These are phyloP conservation scores for Spinus olivaceus DNA, from an alignment of 2,797 vertebrate genomes.

Conservation along the genomic window DNA sequence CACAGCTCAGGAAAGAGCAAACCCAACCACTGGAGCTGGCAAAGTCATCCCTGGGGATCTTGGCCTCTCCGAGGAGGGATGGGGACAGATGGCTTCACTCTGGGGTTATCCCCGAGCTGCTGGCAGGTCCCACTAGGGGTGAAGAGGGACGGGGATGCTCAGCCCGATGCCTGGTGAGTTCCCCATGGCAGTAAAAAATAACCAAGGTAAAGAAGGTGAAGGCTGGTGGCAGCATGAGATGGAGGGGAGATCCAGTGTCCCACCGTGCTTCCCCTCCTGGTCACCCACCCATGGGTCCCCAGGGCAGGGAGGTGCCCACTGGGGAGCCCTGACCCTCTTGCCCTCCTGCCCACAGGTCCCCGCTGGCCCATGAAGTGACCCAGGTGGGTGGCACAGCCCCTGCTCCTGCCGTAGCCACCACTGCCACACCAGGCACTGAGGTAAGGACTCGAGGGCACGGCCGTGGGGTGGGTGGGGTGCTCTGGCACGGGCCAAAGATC, in stretches of 20 bases:
- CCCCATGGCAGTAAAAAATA: not conserved
- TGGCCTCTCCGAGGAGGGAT: not conserved
- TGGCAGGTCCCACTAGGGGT: not conserved
- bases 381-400: not conserved
- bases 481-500: rapidly evolving
- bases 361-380: constrained; percentile 79
- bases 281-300: rapidly evolving
- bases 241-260: not conserved
- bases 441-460: not conserved
- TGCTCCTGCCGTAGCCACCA: not conserved
- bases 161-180: not conserved
- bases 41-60: not conserved
- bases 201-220: not conserved
- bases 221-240: rapidly evolving
- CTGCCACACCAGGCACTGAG: not conserved
- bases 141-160: not conserved
- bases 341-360: not conserved
- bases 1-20: not conserved
- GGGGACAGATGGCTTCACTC: not conserved
- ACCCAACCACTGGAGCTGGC: not conserved
- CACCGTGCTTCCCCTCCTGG: rapidly evolving
- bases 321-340: not conserved
- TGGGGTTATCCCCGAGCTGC: not conserved
- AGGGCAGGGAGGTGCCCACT: rapidly evolving
- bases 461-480: not conserved